These are phyloP conservation scores for Drosophila kepulauana DNA, from an alignment of 1,140 invertebrate genomes.

Conservation along the genomic window DNA sequence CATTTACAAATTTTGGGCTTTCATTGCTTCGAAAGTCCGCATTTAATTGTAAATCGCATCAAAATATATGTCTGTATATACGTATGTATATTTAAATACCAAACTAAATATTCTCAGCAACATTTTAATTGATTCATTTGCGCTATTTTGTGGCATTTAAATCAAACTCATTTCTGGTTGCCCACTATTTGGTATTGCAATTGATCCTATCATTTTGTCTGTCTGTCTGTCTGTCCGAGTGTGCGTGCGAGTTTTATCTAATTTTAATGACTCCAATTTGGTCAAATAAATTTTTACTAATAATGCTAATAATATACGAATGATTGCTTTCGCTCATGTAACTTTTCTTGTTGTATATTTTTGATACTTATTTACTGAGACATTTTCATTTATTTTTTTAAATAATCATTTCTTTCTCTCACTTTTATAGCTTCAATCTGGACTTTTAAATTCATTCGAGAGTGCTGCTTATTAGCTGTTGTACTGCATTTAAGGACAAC, in stretches of 20 bases:
- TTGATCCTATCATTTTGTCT: conserved; percentile 18
- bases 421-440: no score
- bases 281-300: conserved; percentile 11
- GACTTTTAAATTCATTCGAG: no score
- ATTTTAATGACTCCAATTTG: conserved; percentile 45
- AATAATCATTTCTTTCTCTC: no score
- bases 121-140: conserved; percentile 49
- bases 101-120: conserved; percentile 49
- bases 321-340: not conserved
- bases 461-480: no score
- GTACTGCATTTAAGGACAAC: no score
- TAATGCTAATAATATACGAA: not conserved
- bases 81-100: conserved; percentile 48
- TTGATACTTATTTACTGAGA: not conserved
- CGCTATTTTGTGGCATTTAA: conserved; percentile 63
- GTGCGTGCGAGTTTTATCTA: conserved; percentile 38
- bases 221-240: not conserved
- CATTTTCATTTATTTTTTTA: not conserved
- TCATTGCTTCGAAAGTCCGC: conserved; percentile 32
- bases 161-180: conserved; percentile 64
- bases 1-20: conserved; percentile 42
- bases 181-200: conserved; percentile 45
- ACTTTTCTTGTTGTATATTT: not conserved
- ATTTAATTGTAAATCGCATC: conserved; percentile 64
- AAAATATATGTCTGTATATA: not conserved